Evolutionary conservation across 2,888 invertebrate genomes (phyloP).

Genomic region (Empis livida): DNA sequence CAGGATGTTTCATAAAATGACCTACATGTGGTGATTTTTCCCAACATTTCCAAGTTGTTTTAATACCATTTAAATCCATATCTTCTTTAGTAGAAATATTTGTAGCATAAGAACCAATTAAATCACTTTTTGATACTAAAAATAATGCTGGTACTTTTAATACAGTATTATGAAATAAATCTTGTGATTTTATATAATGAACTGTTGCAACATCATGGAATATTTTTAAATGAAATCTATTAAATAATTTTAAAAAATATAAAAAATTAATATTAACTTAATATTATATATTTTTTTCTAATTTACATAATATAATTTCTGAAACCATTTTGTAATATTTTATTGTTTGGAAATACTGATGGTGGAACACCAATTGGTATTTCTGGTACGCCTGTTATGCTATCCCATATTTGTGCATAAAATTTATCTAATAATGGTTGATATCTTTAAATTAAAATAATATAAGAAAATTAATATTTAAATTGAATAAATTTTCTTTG

Average conservation of each 20-base stretch:
- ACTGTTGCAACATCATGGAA: constrained; percentile 71
- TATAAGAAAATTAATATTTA: too few species aligned
- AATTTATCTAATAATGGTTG: constrained; percentile 52
- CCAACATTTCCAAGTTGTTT: constrained; percentile 61
- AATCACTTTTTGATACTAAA: constrained; percentile 56
- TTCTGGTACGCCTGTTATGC: constrained; percentile 64
- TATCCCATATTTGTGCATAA: constrained; percentile 79
- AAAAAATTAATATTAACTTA: too few species aligned
- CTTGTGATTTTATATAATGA: constrained; percentile 73
- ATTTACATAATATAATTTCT: constrained; percentile 50
- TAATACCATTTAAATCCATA: constrained; percentile 63
- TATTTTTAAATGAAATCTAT: constrained; percentile 56
- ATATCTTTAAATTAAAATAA: constrained; percentile 32
- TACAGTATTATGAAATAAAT: constrained; percentile 66
- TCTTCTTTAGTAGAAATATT: constrained; percentile 58
- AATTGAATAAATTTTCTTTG: too few species aligned
- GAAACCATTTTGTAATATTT: constrained; percentile 51
- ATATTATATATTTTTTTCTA: too few species aligned
- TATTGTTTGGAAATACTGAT: constrained; percentile 60
- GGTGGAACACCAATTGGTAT: constrained; percentile 48
- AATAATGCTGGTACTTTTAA: constrained; percentile 64
- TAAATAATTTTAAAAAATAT: too few species aligned
- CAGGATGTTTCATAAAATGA: constrained; percentile 47
- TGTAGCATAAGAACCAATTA: constrained; percentile 60
- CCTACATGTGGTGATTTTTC: constrained; percentile 62